These are phyloP conservation scores for Lasioglossum marginatum DNA, from an alignment of 2,888 invertebrate species.

Conservation along the genomic window DNA sequence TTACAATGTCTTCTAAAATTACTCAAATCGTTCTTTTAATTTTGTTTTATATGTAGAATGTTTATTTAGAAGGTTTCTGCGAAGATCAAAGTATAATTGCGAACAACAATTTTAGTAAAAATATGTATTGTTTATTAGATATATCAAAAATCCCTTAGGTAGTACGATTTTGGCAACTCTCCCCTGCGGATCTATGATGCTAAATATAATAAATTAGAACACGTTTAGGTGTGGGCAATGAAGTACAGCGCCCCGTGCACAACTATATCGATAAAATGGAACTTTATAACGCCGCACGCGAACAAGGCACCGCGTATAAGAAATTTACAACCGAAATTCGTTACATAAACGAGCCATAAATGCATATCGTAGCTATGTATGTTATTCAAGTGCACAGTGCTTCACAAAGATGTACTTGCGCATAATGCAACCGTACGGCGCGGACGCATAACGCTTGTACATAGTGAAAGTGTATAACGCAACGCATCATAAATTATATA, in stretches of 20 bases:
- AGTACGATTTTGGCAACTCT: too few species aligned
- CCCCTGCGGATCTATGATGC: not conserved
- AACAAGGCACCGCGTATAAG: not conserved
- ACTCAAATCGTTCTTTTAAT: too few species aligned
- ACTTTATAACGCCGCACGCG: not conserved
- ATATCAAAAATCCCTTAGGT: too few species aligned
- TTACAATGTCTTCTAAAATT: too few species aligned
- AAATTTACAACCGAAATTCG: constrained; percentile 7
- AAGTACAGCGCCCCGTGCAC: not conserved
- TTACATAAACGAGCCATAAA: not conserved
- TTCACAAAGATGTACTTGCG: not conserved
- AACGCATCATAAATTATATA: constrained; percentile 11
- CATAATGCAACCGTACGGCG: not conserved
- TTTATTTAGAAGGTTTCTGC: too few species aligned
- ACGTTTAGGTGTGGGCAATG: not conserved
- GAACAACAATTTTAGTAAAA: too few species aligned
- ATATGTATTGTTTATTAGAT: too few species aligned
- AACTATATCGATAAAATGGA: not conserved
- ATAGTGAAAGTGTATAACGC: constrained; percentile 2
- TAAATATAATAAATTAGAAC: not conserved
- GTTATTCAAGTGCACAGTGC: not conserved
- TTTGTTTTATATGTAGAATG: too few species aligned
- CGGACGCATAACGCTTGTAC: not conserved
- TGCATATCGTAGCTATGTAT: not conserved
- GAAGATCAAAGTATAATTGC: too few species aligned